These are phyloP conservation scores for Bergia puertoricense DNA, from an alignment of 92 coral and sea anemone species.

Conservation along the genomic window DNA sequence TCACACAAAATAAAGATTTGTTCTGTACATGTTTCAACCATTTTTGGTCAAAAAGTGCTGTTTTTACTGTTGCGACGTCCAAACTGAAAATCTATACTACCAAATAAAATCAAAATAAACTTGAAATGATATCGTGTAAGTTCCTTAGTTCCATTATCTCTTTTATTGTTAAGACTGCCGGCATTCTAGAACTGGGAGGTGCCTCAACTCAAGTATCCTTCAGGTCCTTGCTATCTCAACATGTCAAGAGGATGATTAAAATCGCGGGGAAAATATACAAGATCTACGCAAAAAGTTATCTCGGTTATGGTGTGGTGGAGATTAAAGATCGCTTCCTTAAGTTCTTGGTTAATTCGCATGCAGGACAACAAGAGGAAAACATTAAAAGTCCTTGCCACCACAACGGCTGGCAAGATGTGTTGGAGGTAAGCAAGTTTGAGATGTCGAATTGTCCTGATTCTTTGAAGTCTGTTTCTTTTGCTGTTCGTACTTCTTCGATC, in stretches of 20 bases:
- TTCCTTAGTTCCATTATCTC: too few relatives aligned
- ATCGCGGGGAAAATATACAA: constrained; percentile 2
- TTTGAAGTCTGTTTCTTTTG: background rate
- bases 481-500: background rate
- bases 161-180: background rate
- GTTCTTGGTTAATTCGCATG: background rate
- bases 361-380: background rate
- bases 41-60: too few relatives aligned
- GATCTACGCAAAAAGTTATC: constrained; percentile 43
- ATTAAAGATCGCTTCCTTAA: constrained; percentile 9
- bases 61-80: too few relatives aligned
- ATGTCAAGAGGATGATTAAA: background rate
- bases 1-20: too few relatives aligned
- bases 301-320: constrained; percentile 20
- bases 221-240: background rate
- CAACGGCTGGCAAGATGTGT: constrained; percentile 9
- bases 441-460: background rate
- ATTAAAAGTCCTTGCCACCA: constrained; percentile 41
- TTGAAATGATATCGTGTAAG: too few relatives aligned
- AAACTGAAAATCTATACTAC: too few relatives aligned
- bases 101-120: too few relatives aligned
- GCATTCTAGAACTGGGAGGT: constrained; percentile 36
- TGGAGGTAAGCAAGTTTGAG: background rate
- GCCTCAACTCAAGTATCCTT: constrained; percentile 29
- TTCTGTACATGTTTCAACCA: too few relatives aligned